Evolutionary conservation across 1,140 invertebrate genomes (phyloP).

Genomic region (Trichonephila clavata): DNA sequence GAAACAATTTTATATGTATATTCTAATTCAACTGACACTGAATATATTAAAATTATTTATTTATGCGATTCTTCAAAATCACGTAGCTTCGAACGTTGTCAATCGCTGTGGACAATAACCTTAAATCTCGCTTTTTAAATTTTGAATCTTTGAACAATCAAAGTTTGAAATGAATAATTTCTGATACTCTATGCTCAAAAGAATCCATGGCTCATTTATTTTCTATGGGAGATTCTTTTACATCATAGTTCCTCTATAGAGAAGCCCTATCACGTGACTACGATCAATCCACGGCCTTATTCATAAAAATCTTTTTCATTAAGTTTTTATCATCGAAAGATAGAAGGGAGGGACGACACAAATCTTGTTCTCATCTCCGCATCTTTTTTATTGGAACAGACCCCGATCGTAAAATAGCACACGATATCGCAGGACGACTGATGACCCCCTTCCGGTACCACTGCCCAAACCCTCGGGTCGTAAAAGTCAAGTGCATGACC

Average conservation of each 20-base stretch:
- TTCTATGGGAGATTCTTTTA: not conserved
- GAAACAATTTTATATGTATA: too few relatives aligned
- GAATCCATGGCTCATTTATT: too few relatives aligned
- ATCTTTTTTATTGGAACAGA: not conserved
- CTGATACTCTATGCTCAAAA: not conserved
- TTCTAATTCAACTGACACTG: too few relatives aligned
- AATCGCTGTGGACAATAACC: too few relatives aligned
- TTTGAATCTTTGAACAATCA: too few relatives aligned
- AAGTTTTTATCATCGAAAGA: not conserved
- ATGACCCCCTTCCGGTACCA: slow-evolving; percentile 44
- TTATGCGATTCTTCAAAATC: too few relatives aligned
- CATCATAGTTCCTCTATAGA: not conserved
- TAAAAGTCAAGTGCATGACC: slow-evolving; percentile 61
- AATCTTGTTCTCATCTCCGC: not conserved
- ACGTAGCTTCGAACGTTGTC: too few relatives aligned
- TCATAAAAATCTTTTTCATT: slow-evolving; percentile 7
- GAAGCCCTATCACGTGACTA: not conserved
- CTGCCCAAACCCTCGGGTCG: not conserved
- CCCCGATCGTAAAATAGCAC: not conserved
- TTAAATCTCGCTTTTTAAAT: too few relatives aligned
- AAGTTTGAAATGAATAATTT: too few relatives aligned
- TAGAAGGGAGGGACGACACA: not conserved
- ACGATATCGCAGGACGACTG: not conserved
- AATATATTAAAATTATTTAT: too few relatives aligned
- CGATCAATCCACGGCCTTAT: not conserved